Base-by-base conservation (phyloP, 1,140 invertebrate species). In the Archegozetes longisetosus region DNA sequence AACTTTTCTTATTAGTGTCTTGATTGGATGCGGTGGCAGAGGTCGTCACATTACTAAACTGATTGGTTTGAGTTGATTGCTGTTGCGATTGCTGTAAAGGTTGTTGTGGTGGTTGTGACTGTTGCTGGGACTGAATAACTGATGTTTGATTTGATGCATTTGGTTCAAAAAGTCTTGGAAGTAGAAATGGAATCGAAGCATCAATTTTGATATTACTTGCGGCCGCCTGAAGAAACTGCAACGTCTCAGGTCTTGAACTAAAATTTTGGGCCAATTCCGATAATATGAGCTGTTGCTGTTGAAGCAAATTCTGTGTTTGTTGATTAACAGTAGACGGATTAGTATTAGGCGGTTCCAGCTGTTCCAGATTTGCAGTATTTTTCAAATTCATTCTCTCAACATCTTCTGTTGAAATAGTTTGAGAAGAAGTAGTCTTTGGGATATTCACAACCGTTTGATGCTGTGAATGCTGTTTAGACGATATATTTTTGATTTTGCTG, bases 51-150 rank as follows among this genome's bases (percentile, higher is more conserved):
- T 47, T 47, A n/a, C 14, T 14, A 47, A 47, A 47, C 25, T 62
- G 63, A 14, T 79, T 81, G 2, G 76, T 77, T 14, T 80, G 79
- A 69, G 80, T 74, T 1, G 80, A 76, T 64, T 79, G 78, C 61
- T 74, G 72, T 4, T 68, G 68, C 9, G 52, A 50, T 26, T 54
- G 50, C 46, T 65, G 61, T 52, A 67, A 66, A 48, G 65, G 66
- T 48, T 62, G 64, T 53, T 53, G 62, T 20, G 60, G 58, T 49
- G 64, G 68, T 51, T 66, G 67, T 3, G 68, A 68, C 17, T 65
- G 61, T 55, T 70, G 68, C 20, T 68, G 64, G 27, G 65, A 61
- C 49, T 71, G 70, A 22, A 62, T 55, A 9, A 58, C 27, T 2
- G 61, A 52, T 4, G 59, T 55, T 52, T 65, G 58, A 13, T 62